Evolutionary conservation across 2,888 invertebrate genomes (phyloP), one percentile per base, ranked within the genome.

Genomic region (Abrostola triplasia): DNA sequence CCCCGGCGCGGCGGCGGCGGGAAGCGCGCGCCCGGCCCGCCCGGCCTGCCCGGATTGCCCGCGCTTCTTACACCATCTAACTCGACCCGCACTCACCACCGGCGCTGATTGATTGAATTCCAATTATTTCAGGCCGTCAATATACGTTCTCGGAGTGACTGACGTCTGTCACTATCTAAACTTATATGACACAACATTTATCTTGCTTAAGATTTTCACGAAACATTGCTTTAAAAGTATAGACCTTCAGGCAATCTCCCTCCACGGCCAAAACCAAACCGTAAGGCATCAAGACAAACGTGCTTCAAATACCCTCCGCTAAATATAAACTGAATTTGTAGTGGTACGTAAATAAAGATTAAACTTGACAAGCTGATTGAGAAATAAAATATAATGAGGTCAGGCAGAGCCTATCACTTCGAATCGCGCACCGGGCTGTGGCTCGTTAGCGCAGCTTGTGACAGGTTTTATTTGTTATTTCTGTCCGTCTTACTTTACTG

Each of bases 331-430:
- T 57, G 44, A 48, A 55, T 51, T 55, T 58, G 9, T 65, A 58
- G 57, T 52, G 55, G 59, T 36, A 64, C 70, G 51, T 64, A 58
- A 69, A 44, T 44, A 36, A 54, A 60, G 64, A 55, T 70, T 47
- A 75, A 60, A 70, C 51, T 55, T 64, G 71, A 70, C 54, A 64
- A 49, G 44, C 70, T 60, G 71, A 74, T 64, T 75, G 58, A 57
- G 59, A 24, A 70, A 69, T 59, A 50, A 58, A 70, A 73, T 69
- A 49, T 74, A 69, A 71, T 71, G 74, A 74, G 56, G 59, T 57
- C 64, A 59, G 53, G 41, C 57, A 41, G 64, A 74, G 64, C 52
- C 52, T 24, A 57, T 68, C 64, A 64, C 57, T 51, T 58, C 44
- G 54, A 64, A 44, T 40, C 37, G 53, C 36, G 59, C 53, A 12